Evolutionary conservation across 2,888 invertebrate species (phyloP), one percentile per base, ranked within the genome.

Genomic region (Parnassius smintheus): DNA sequence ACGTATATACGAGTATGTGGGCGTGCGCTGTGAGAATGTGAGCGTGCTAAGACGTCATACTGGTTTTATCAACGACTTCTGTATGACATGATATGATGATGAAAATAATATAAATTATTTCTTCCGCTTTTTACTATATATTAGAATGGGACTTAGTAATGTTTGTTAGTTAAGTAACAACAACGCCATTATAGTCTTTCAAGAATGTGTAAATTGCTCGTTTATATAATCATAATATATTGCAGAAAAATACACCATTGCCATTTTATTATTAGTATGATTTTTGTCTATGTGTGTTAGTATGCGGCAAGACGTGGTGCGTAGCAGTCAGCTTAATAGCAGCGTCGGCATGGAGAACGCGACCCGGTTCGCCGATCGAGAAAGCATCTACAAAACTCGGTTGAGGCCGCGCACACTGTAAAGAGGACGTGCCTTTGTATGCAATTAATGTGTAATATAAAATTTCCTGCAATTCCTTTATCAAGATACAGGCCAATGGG

Each of bases 361-460:
- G 91, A 91, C 91, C 91, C 83, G 91, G 86, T 91, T 91, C 84
- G 83, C 80, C 86, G 85, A 85, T 80, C 88, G 91, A 91, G 91
- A 91, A 91, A 91, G 91, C 91, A 91, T 88, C 90, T 87, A 85
- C 88, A 86, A 89, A 91, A 89, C 89, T 86, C 91, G 91, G 91
- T 91, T 91, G 91, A 91, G 91, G 91, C 89, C 91, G 83, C 69
- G 70, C 68, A 82, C 81, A 81, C 77, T 73, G 74, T 81, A 74
- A 80, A 81, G 83, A 86, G 85, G 86, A 88, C 86, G 86, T 78
- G 84, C 82, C 82, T 83, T 84, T 78, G 80, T 81, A 82, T 80
- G 81, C 80, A 76, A 54, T 62, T 62, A 59, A 59, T 44, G 58
- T 58, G 53, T 58, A 62, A 62, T 58, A 62, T 54, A 62, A 62